phyloP scores from a whole-genome alignment of 2,797 vertebrate genomes.

The Rhinophrynus dorsalis region DNA sequence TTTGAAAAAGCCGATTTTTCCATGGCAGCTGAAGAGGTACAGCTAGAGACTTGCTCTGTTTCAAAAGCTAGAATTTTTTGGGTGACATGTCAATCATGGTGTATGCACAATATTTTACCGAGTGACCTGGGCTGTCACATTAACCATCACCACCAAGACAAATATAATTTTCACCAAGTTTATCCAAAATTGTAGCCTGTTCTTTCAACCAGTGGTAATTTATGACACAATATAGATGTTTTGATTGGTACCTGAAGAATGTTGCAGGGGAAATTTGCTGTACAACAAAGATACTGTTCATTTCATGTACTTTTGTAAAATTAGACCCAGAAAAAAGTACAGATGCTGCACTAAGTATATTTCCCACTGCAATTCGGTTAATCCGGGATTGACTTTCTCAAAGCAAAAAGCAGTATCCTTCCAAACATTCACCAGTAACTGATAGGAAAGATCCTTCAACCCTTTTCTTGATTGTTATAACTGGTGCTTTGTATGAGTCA shows the following conservation, averaged over 20 bases:
- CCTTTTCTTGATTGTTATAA: neutral
- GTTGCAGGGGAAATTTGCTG: neutral
- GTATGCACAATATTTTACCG: neutral
- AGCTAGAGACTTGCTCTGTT: neutral
- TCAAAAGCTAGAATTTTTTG: neutral
- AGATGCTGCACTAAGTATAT: neutral
- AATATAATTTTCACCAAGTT: neutral
- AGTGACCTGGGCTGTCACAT: neutral
- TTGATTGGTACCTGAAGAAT: neutral
- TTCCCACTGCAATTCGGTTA: neutral
- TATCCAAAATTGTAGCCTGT: neutral
- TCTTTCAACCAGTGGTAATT: too few relatives aligned
- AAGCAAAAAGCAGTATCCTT: neutral
- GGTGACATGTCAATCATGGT: neutral
- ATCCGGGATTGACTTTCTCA: neutral
- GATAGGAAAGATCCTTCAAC: neutral
- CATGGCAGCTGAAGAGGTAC: neutral
- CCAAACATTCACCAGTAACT: neutral
- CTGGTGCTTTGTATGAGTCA: neutral
- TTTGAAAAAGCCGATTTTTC: neutral
- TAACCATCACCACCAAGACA: neutral
- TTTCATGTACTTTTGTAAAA: neutral
- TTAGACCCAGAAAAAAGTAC: neutral
- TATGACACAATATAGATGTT: too few relatives aligned
- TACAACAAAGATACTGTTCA: neutral